Conservation (phyloP, 1,140 invertebrate species). For the Microplitis demolitor region DNA sequence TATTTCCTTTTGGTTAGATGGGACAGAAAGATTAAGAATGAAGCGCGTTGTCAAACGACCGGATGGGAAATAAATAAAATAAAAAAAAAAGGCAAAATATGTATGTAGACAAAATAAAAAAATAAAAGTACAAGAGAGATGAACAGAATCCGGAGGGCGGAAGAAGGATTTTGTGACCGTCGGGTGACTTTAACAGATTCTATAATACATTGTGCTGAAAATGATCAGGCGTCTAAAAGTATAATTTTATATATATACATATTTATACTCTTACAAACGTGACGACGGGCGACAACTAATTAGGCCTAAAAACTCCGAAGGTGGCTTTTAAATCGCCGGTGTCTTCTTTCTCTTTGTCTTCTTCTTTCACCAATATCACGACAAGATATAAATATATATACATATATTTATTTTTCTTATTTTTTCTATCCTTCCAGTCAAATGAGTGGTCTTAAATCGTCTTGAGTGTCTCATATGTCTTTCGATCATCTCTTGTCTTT, state of each 20-base stretch:
- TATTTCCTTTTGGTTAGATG: conserved; percentile 4
- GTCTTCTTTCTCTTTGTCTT: too few relatives aligned
- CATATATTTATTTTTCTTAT: not conserved
- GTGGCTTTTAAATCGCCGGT: conserved; percentile 45
- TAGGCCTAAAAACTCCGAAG: conserved; percentile 58
- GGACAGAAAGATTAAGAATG: conserved; percentile 10
- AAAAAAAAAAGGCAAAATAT: not conserved
- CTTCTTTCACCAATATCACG: not conserved
- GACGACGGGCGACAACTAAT: conserved; percentile 60
- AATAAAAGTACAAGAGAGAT: conserved; percentile 1
- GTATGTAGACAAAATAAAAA: not conserved
- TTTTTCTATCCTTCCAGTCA: not conserved
- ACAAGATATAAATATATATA: not conserved
- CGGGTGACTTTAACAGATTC: conserved; percentile 35
- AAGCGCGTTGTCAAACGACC: conserved; percentile 1
- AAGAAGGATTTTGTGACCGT: conserved; percentile 30
- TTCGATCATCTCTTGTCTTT: not conserved
- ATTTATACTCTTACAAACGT: conserved; percentile 29
- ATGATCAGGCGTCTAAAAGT: too few relatives aligned
- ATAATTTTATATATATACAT: not conserved
- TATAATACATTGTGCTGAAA: conserved; percentile 29
- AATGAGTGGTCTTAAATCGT: not conserved
- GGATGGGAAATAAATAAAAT: conserved; percentile 26
- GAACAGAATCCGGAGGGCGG: conserved; percentile 19
- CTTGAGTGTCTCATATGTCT: not conserved